Conservation (phyloP, 1,140 invertebrate genomes). For the Diplogasteroides magnus region DNA sequence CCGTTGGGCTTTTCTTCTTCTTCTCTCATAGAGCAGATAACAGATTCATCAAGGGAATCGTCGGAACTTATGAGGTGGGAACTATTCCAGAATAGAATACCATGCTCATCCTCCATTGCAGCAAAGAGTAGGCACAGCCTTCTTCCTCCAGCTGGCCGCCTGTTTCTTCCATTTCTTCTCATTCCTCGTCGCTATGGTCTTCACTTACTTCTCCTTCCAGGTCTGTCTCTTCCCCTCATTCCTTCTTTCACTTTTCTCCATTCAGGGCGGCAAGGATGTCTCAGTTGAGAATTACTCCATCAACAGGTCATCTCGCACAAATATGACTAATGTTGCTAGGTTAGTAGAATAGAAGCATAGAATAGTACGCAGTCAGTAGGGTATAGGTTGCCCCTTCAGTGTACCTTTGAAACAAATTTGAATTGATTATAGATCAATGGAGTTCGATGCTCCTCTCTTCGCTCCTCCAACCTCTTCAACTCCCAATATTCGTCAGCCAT, state of each 20-base stretch:
- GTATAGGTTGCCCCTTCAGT: neutral
- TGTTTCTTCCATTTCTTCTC: conserved; percentile 52
- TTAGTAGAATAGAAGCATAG: neutral
- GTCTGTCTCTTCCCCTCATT: neutral
- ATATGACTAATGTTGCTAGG: conserved; percentile 51
- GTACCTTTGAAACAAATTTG: conserved; percentile 5
- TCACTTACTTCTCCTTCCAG: conserved; percentile 48
- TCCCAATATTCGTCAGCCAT: conserved; percentile 24
- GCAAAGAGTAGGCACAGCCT: conserved; percentile 52
- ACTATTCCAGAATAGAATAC: no score
- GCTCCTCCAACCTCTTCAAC: conserved; percentile 22
- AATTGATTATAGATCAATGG: conserved; percentile 46
- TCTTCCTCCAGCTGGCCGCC: conserved; percentile 54
- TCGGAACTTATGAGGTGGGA: conserved; percentile 52
- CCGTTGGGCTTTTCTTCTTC: conserved; percentile 54
- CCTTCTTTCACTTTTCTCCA: neutral
- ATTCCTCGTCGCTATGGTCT: conserved; percentile 50
- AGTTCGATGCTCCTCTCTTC: conserved; percentile 52
- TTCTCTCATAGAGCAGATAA: conserved; percentile 54
- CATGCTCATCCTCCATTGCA: conserved; percentile 29
- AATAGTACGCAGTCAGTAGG: no score
- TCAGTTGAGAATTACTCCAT: conserved; percentile 43
- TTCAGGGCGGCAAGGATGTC: conserved; percentile 33
- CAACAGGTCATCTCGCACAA: conserved; percentile 46
- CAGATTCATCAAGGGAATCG: conserved; percentile 55